Evolutionary conservation across 2,888 invertebrate genomes (phyloP).

Genomic region (Rugalucina vietnamica): DNA sequence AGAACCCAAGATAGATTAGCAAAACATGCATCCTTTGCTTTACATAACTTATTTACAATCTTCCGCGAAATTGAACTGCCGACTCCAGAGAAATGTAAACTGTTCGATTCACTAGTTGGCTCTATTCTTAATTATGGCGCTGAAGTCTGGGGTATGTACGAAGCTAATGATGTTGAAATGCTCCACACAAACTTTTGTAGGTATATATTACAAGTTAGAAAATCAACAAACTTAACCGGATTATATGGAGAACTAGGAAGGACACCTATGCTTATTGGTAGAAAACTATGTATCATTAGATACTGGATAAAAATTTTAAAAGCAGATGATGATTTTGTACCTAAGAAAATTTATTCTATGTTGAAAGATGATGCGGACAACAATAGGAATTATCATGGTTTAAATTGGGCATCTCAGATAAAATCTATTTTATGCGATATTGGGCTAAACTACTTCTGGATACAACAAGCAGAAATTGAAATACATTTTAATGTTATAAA

Average conservation of each 20-base stretch:
- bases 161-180: not conserved
- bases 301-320: constrained; percentile 12
- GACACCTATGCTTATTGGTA: not conserved
- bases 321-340: not conserved
- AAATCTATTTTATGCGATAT: not conserved
- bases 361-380: not conserved
- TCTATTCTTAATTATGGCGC: too few relatives aligned
- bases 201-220: not conserved
- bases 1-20: not conserved
- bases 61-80: not conserved
- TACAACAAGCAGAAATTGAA: not conserved
- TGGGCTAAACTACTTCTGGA: not conserved
- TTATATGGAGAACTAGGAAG: constrained; percentile 2
- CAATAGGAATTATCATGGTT: not conserved
- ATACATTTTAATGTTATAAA: not conserved
- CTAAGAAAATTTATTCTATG: not conserved
- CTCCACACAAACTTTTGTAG: constrained; percentile 12
- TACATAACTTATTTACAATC: constrained; percentile 8
- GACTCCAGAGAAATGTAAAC: not conserved
- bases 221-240: not conserved
- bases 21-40: not conserved
- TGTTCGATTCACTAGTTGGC: not conserved
- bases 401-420: not conserved
- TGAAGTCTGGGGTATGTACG: not conserved
- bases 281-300: not conserved